Percentiles rank a stretch among this genome's conserved stretches.
phyloP scores from a whole-genome alignment of 2,113 vertebrate genomes.

The Dasyornis broadbenti region DNA sequence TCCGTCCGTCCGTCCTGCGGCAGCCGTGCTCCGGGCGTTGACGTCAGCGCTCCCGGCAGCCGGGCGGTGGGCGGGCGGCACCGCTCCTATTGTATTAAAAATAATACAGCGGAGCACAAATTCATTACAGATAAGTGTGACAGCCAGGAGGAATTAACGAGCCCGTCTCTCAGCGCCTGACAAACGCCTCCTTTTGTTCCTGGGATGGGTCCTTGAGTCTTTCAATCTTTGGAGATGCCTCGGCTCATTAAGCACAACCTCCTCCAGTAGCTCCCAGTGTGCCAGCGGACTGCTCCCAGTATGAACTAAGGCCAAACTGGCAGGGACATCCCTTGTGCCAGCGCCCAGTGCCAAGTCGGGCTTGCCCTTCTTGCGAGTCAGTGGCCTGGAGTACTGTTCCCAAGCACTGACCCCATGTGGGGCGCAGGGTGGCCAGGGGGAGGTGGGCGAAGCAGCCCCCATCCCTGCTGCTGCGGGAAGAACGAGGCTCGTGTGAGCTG shows the following conservation, averaged over 20 bases:
- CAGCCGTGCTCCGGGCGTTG: conserved; percentile 15
- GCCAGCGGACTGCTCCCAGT: neutral
- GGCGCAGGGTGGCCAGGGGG: neutral
- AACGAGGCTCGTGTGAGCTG: neutral
- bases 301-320: neutral
- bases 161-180: conserved; percentile 61
- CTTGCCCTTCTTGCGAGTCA: neutral
- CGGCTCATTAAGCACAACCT: conserved; percentile 29
- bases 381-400: neutral
- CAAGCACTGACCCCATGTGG: fast-evolving
- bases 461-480: neutral
- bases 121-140: conserved; percentile 67
- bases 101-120: conserved; percentile 67
- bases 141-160: conserved; percentile 64
- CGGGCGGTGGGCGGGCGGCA: conserved; percentile 51
- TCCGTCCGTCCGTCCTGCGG: neutral
- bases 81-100: conserved; percentile 67
- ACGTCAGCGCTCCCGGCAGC: conserved; percentile 49
- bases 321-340: neutral
- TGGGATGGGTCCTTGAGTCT: conserved; percentile 50
- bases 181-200: conserved; percentile 65
- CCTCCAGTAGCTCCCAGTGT: neutral
- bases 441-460: neutral
- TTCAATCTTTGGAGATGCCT: conserved; percentile 54
- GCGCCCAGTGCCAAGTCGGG: fast-evolving